These are phyloP conservation scores for Ursus arctos DNA, from an alignment of 2,113 vertebrate genomes.

Conservation along the genomic window DNA sequence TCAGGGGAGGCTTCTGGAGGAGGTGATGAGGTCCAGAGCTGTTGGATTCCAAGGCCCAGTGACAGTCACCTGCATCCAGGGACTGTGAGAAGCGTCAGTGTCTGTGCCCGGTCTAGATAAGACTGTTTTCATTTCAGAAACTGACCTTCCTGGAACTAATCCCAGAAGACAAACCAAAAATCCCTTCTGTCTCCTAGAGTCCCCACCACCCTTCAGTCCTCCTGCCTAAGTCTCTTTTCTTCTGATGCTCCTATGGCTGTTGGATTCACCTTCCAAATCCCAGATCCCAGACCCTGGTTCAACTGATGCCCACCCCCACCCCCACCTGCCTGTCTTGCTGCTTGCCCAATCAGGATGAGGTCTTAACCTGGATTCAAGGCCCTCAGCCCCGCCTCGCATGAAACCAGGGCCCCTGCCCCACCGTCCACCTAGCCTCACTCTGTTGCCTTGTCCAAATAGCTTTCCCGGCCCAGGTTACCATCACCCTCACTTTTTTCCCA, in stretches of 20 bases:
- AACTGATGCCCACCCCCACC: not conserved
- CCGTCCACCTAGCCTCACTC: not conserved
- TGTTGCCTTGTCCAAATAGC: not conserved
- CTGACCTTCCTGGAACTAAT: not conserved
- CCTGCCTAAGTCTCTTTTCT: not conserved
- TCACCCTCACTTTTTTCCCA: not conserved
- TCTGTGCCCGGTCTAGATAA: not conserved
- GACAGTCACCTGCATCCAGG: not conserved
- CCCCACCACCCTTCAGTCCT: not conserved
- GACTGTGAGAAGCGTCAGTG: not conserved
- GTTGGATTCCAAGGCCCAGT: slow-evolving; percentile 16
- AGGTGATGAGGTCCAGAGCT: not conserved
- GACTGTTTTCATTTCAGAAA: slow-evolving; percentile 1
- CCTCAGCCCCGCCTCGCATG: not conserved
- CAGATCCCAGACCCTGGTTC: not conserved
- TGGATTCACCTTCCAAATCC: slow-evolving; percentile 2
- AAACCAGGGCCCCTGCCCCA: not conserved
- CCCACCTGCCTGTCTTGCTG: not conserved
- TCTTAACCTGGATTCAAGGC: not conserved
- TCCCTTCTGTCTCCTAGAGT: not conserved
- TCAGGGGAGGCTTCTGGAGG: not conserved
- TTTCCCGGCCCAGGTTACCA: not conserved
- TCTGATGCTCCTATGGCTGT: not conserved
- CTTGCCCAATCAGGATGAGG: not conserved
- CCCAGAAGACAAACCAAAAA: not conserved